A percentile compares a stretch with the other conserved stretches of the same genome.
phyloP scores from a whole-genome alignment of 2,888 invertebrate genomes.

The Chaetogeoica ovagalla region DNA sequence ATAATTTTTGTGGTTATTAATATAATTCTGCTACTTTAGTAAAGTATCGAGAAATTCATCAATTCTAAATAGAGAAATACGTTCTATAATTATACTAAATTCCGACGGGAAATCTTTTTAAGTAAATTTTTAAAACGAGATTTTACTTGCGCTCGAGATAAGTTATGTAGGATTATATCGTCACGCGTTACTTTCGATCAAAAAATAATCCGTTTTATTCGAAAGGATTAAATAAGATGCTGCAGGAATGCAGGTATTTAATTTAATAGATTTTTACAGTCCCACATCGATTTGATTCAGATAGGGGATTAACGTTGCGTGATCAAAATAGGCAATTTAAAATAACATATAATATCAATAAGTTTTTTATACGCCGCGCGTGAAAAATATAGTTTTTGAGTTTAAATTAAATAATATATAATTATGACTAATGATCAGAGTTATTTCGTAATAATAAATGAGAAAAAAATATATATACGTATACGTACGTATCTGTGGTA shows the following conservation, averaged over 20 bases:
- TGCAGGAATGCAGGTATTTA: neutral
- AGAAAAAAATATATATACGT: neutral
- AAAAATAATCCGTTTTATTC: neutral
- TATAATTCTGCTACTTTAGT: too few species aligned
- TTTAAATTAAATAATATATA: neutral
- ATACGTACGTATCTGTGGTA: too few species aligned
- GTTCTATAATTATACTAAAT: too few species aligned
- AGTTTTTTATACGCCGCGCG: neutral
- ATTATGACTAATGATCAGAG: constrained; percentile 6
- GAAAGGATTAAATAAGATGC: constrained; percentile 19
- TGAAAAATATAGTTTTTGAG: neutral
- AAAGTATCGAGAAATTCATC: too few species aligned
- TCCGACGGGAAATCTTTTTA: neutral
- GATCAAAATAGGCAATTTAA: neutral
- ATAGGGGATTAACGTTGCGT: constrained; percentile 3
- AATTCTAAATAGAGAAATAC: too few species aligned
- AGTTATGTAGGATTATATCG: neutral
- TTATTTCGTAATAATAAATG: neutral
- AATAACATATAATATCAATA: neutral
- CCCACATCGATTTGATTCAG: neutral
- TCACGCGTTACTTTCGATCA: neutral
- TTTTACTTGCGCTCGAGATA: neutral
- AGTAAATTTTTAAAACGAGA: neutral
- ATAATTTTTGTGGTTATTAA: too few species aligned
- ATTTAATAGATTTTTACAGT: constrained; percentile 30